Evolutionary conservation across 2,797 vertebrate genomes (phyloP).

Genomic region (Aldrovandia affinis): DNA sequence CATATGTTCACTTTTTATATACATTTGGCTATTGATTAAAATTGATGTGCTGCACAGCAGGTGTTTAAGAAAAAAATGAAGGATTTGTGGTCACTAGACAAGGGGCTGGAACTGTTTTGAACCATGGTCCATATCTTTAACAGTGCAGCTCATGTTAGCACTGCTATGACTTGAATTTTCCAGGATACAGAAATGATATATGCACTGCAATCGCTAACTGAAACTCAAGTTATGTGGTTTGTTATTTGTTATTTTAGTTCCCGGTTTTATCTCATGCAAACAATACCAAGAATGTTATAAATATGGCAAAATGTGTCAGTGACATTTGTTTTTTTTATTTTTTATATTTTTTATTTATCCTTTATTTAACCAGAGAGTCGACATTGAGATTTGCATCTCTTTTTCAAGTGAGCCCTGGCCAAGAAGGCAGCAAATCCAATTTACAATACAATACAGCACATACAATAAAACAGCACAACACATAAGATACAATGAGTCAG

Average conservation of each 20-base stretch:
- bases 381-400: no score
- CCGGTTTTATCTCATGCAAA: neutral
- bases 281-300: neutral
- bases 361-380: no score
- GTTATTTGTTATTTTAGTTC: neutral
- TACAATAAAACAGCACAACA: no score
- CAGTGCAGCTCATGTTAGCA: neutral
- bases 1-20: neutral
- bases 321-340: no score
- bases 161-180: neutral
- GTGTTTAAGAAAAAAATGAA: conserved; percentile 4
- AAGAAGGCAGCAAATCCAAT: no score
- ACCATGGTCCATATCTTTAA: neutral
- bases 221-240: neutral
- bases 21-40: neutral
- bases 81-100: neutral
- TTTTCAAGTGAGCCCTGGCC: no score
- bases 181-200: neutral
- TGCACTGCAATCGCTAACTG: neutral
- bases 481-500: no score
- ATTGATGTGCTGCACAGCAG: neutral
- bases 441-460: no score
- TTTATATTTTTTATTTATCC: no score
- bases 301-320: neutral
- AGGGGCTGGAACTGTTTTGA: neutral